Percentiles rank a stretch among this genome's conserved stretches.
phyloP scores from a whole-genome alignment of 2,797 vertebrate species.

The Sebastes taczanowskii region DNA sequence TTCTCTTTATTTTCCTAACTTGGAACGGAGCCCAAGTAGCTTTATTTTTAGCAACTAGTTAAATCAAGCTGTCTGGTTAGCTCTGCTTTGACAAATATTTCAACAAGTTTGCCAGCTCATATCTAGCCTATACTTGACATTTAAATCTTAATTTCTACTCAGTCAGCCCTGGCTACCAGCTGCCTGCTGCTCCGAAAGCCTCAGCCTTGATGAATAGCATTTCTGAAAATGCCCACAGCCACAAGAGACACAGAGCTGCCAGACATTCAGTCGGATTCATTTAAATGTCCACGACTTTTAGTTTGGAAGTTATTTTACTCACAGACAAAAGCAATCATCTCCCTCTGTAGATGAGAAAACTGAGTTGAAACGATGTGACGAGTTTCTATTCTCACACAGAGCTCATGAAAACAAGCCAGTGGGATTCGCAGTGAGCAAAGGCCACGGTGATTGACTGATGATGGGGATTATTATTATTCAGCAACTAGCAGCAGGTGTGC shows the following conservation, averaged over 20 bases:
- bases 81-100: neutral
- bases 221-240: neutral
- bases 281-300: neutral
- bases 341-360: neutral
- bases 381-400: neutral
- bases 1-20: neutral
- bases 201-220: neutral
- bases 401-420: neutral
- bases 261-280: neutral
- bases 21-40: neutral
- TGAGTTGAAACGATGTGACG: neutral
- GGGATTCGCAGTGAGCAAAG: neutral
- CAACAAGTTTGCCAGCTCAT: neutral
- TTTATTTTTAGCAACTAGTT: neutral
- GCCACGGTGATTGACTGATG: conserved; percentile 12
- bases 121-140: neutral
- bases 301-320: neutral
- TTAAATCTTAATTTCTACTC: neutral
- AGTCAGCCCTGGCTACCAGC: neutral
- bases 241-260: neutral
- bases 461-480: conserved; percentile 27
- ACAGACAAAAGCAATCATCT: conserved; percentile 5
- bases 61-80: neutral
- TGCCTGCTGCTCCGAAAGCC: neutral
- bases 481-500: neutral